Conservation (phyloP, 30 jellyfish, hydroid and myxozoan species). For the Phacellophora camtschatica region DNA sequence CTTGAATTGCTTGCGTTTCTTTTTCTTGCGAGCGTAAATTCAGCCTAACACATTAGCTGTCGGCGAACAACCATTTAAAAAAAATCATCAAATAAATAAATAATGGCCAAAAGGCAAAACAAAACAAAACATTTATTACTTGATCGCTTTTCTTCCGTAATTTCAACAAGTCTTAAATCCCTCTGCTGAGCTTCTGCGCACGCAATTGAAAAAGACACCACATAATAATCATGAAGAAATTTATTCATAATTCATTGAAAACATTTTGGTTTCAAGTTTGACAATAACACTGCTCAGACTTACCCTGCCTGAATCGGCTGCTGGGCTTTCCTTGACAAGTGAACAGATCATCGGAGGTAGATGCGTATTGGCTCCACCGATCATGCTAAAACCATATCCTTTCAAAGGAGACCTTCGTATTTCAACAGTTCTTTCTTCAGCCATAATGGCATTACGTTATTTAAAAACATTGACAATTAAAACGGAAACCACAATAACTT, state of each 20-base stretch:
- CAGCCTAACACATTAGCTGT: too few relatives aligned
- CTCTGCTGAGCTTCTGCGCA: too few relatives aligned
- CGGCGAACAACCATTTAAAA: too few relatives aligned
- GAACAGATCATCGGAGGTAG: slow-evolving; percentile 95
- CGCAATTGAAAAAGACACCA: too few relatives aligned
- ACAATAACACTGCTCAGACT: too few relatives aligned
- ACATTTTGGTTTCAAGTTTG: neutral
- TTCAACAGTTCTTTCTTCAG: slow-evolving; percentile 60
- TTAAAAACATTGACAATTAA: too few relatives aligned
- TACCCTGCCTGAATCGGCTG: slow-evolving; percentile 74
- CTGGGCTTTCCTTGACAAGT: slow-evolving; percentile 85
- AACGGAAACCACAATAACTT: too few relatives aligned
- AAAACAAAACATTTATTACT: neutral
- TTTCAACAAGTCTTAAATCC: neutral
- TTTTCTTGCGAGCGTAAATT: too few relatives aligned
- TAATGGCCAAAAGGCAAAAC: neutral
- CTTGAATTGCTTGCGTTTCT: too few relatives aligned
- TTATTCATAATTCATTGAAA: neutral
- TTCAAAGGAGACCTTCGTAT: slow-evolving; percentile 70
- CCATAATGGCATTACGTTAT: neutral
- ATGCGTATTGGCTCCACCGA: slow-evolving; percentile 95
- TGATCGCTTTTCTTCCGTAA: neutral
- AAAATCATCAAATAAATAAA: too few relatives aligned
- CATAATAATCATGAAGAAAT: too few relatives aligned
- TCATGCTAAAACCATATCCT: slow-evolving; percentile 96